phyloP scores from a whole-genome alignment of 2,797 vertebrate species.

The Malurus leucopterus region DNA sequence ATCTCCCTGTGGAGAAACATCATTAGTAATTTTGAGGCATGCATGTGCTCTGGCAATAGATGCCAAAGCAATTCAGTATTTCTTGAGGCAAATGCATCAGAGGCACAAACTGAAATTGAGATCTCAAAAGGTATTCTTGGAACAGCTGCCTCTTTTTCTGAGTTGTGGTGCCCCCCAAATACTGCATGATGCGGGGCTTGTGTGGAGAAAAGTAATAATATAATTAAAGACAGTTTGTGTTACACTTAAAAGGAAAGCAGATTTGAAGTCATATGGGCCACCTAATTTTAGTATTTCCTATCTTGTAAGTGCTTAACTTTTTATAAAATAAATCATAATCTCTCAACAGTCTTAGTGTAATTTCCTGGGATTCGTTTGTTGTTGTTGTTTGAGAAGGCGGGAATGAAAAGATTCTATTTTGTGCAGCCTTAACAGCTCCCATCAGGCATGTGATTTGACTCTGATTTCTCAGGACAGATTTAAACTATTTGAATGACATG shows the following conservation, averaged over 20 bases:
- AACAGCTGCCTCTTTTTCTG: background rate
- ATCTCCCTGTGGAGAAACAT: background rate
- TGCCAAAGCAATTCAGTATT: background rate
- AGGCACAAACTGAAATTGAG: background rate
- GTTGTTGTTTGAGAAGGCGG: background rate
- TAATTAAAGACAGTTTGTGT: background rate
- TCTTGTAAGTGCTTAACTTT: slow-evolving; percentile 12
- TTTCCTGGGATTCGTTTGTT: background rate
- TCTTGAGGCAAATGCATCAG: background rate
- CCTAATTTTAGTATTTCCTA: slow-evolving; percentile 38
- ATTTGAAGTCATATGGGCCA: background rate
- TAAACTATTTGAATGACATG: slow-evolving; percentile 46
- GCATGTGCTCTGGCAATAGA: background rate
- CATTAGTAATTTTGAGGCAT: background rate
- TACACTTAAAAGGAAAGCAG: slow-evolving; percentile 13
- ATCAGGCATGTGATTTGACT: slow-evolving; percentile 41
- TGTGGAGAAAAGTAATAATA: background rate
- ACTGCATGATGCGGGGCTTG: background rate
- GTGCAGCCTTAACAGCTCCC: slow-evolving; percentile 5
- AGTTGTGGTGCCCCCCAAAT: background rate
- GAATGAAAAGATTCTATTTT: slow-evolving; percentile 3
- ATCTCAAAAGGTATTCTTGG: background rate
- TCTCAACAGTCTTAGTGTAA: background rate
- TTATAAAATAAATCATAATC: background rate
- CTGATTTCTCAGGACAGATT: slow-evolving; percentile 49